A percentile compares a stretch with the other conserved stretches of the same genome.
phyloP scores from a whole-genome alignment of 2,113 vertebrate species.

The Ascaphus truei region DNA sequence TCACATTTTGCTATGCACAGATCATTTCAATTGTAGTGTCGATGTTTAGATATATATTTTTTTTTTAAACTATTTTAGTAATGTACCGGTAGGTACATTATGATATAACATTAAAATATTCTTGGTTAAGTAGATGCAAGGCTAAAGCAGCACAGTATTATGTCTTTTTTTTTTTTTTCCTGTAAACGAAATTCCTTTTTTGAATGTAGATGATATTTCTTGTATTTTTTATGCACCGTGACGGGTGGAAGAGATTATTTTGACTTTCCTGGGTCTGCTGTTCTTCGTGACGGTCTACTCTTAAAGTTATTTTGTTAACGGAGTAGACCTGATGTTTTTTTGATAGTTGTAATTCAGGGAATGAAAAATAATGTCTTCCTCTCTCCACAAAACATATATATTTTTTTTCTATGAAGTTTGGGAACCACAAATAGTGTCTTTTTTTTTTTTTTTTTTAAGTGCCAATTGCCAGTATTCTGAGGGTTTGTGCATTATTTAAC shows the following conservation, averaged over 20 bases:
- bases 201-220: not conserved
- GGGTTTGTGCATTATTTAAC: too few relatives aligned
- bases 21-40: too few relatives aligned
- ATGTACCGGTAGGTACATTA: too few relatives aligned
- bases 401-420: too few relatives aligned
- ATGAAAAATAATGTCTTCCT: not conserved
- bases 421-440: too few relatives aligned
- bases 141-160: too few relatives aligned
- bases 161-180: not conserved
- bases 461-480: too few relatives aligned
- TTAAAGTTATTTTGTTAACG: not conserved
- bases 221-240: not conserved
- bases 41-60: too few relatives aligned
- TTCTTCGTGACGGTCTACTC: not conserved
- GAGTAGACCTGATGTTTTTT: not conserved
- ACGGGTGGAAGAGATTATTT: not conserved
- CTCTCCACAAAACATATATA: too few relatives aligned
- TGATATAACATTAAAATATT: not conserved
- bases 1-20: too few relatives aligned
- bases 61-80: too few relatives aligned
- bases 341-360: not conserved
- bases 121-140: not conserved
- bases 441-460: too few relatives aligned
- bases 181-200: not conserved
- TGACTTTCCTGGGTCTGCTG: not conserved